A percentile compares a stretch with the other conserved stretches of the same genome.
These are phyloP conservation scores for Pycnomerus fuliginosus DNA, from an alignment of 2,888 invertebrate genomes.

Conservation along the genomic window DNA sequence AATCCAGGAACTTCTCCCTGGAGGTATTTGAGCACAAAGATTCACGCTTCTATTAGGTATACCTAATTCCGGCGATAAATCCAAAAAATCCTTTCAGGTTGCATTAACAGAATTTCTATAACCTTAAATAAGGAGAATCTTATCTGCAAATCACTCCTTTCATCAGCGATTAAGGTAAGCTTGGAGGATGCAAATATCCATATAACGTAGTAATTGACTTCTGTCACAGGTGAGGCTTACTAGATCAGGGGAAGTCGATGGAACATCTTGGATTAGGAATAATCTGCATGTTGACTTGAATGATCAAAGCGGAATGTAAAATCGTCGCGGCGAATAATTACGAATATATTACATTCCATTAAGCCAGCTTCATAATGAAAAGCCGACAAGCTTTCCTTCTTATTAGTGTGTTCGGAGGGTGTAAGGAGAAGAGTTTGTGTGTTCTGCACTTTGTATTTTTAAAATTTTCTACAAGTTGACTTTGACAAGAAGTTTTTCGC, in stretches of 20 bases:
- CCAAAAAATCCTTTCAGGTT: too few relatives aligned
- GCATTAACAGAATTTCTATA: too few relatives aligned
- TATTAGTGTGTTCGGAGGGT: slow-evolving; percentile 24
- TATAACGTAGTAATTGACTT: slow-evolving; percentile 25
- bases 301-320: slow-evolving; percentile 35
- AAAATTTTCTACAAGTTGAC: slow-evolving; percentile 11
- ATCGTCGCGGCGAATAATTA: slow-evolving; percentile 37
- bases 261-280: slow-evolving; percentile 26
- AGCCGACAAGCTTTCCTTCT: slow-evolving; percentile 33
- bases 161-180: slow-evolving; percentile 7
- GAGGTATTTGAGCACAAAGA: too few relatives aligned
- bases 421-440: slow-evolving; percentile 7
- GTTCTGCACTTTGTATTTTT: slow-evolving; percentile 7
- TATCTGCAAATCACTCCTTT: too few relatives aligned
- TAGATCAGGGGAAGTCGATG: slow-evolving; percentile 6
- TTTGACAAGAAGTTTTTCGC: slow-evolving; percentile 12
- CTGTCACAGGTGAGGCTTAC: slow-evolving; percentile 26
- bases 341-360: slow-evolving; percentile 42
- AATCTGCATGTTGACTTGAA: slow-evolving; percentile 31
- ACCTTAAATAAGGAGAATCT: too few relatives aligned
- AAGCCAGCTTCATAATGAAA: slow-evolving; percentile 34
- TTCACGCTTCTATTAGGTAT: too few relatives aligned
- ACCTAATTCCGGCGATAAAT: too few relatives aligned
- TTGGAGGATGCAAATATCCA: slow-evolving; percentile 7
- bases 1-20: too few relatives aligned